Evolutionary conservation across 2,888 invertebrate species (phyloP).

Genomic region (Chaetogeoica ovagalla): DNA sequence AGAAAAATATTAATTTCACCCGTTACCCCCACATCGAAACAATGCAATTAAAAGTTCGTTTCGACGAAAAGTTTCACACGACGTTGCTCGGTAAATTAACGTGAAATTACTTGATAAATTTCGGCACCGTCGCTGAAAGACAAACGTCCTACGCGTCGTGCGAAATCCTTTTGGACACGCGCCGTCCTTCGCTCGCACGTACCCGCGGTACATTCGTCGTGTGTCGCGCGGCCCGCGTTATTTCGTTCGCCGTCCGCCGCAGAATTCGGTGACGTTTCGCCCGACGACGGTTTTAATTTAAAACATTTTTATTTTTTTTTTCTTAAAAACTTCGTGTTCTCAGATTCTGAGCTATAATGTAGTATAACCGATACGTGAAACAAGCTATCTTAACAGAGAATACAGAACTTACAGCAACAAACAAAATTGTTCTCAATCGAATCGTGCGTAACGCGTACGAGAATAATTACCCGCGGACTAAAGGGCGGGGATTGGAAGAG

Average conservation of each 20-base stretch:
- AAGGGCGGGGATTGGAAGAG: too few relatives aligned
- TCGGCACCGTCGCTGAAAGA: not conserved
- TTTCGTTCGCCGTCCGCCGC: not conserved
- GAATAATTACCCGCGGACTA: too few relatives aligned
- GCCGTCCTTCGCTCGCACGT: conserved; percentile 20
- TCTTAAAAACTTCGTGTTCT: too few relatives aligned
- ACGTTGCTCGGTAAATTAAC: not conserved
- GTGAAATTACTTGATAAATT: conserved; percentile 22
- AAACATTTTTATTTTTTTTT: not conserved
- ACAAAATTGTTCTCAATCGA: too few relatives aligned
- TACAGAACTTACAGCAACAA: too few relatives aligned
- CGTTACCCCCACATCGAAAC: too few relatives aligned
- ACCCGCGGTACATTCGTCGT: conserved; percentile 1
- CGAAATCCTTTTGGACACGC: not conserved
- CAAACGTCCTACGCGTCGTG: not conserved
- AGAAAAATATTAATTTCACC: too few relatives aligned
- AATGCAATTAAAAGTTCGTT: too few relatives aligned
- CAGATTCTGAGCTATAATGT: too few relatives aligned
- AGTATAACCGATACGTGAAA: too few relatives aligned
- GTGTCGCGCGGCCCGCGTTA: not conserved
- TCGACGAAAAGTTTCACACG: not conserved
- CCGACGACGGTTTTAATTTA: not conserved
- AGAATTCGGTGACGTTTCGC: not conserved
- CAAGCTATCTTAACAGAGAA: too few relatives aligned
- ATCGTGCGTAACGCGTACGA: too few relatives aligned